Evolutionary conservation across 2,797 vertebrate species (phyloP).

Genomic region (Arctocebus calabarensis): DNA sequence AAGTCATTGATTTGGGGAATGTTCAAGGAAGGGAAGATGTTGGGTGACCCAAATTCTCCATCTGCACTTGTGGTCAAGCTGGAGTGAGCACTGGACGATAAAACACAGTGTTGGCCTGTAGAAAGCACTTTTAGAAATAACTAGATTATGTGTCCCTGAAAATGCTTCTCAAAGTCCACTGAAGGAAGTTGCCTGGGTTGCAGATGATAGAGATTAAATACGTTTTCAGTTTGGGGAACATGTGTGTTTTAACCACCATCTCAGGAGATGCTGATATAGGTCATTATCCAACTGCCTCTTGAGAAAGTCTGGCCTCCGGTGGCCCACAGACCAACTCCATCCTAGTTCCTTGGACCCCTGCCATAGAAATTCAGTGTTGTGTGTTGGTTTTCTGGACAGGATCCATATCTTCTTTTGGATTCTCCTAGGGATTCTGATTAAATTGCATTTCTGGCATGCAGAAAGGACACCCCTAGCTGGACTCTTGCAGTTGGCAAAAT

Average conservation of each 20-base stretch:
- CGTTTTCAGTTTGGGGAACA: background rate
- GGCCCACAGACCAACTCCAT: background rate
- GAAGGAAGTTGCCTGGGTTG: background rate
- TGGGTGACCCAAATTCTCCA: background rate
- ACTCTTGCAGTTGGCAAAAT: background rate
- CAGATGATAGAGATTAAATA: background rate
- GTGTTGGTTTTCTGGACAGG: background rate
- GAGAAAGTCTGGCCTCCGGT: background rate
- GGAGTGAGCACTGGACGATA: accelerated
- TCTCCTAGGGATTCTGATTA: background rate
- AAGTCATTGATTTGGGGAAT: background rate
- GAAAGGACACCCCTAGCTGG: background rate
- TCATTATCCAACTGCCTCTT: background rate
- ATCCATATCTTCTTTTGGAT: background rate
- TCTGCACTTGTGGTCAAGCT: background rate
- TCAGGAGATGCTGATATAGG: background rate
- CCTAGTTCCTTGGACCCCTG: accelerated
- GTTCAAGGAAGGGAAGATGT: background rate
- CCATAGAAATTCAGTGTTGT: background rate
- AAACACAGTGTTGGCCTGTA: accelerated
- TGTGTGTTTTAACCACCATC: background rate
- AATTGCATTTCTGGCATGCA: background rate
- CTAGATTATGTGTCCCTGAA: background rate
- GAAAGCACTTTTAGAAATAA: background rate
- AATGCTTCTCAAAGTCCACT: background rate